Base-by-base conservation (phyloP, 2,888 invertebrate genomes). In the Ophraella communa region DNA sequence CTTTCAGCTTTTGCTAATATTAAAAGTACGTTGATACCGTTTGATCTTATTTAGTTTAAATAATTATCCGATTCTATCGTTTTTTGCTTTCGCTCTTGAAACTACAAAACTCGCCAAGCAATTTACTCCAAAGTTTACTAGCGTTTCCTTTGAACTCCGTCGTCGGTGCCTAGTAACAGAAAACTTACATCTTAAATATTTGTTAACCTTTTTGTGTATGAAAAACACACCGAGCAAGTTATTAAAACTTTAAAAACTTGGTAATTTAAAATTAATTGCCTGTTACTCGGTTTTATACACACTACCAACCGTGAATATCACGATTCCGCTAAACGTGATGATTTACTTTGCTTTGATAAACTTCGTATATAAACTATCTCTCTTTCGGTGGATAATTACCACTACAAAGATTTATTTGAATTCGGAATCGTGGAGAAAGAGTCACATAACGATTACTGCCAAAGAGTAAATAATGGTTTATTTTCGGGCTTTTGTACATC, bases 271-370 rank as follows among this genome's bases (percentile, higher is more conserved):
- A 8, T 39, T 49, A 8, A 49, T 23, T 49, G 11, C 24, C 27
- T 14, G 49, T 4, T 17, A 10, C 7, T 24, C 24, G 21, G 23
- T 27, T 23, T 39, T 8, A 42, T 42, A 52, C n/a, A 20, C 51
- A 49, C 42, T 44, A 42, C 52, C 11, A 21, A 4, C 8, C 11
- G 78, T 78, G 79, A 78, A 77, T 79, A 79, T 79, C 81, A 81
- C 80, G 80, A 81, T 77, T 77, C 73, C 59, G 74, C 75, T 75
- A 73, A 44, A 76, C 76, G 74, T 77, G 76, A 79, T 80, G 79
- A 80, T 80, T 80, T 80, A 80, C 76, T 76, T 76, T 73, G 75
- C 79, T 79, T 80, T 79, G 80, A 80, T 80, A 79, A 80, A 79
- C 78, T 75, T 71, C 71, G 76, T 76, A 72, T 77, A 79, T 79